Evolutionary conservation across 2,797 vertebrate genomes (phyloP).

Genomic region (Chrosomus eos): DNA sequence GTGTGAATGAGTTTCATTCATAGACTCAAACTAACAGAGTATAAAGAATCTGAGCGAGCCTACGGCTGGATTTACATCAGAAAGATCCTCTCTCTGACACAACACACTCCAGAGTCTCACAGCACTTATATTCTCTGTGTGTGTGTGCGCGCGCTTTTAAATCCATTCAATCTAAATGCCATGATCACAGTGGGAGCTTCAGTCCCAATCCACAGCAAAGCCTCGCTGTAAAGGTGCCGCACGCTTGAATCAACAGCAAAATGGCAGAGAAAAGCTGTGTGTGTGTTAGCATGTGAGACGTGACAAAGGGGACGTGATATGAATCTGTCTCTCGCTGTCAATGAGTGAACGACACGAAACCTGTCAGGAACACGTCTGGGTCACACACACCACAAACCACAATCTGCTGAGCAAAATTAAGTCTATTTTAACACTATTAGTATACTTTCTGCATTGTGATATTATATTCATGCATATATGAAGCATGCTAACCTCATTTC

Average conservation of each 20-base stretch:
- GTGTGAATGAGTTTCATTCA: conserved; percentile 17
- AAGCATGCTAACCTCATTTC: neutral
- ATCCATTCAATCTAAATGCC: conserved; percentile 52
- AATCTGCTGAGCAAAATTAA: neutral
- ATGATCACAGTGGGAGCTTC: conserved; percentile 45
- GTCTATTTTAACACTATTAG: too few species aligned
- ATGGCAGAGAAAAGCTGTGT: conserved; percentile 38
- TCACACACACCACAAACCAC: neutral
- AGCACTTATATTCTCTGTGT: conserved; percentile 25
- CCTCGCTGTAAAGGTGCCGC: neutral
- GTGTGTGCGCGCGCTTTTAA: conserved; percentile 22
- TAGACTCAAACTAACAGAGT: conserved; percentile 1
- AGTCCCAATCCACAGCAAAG: conserved; percentile 34
- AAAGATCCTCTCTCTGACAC: conserved; percentile 33
- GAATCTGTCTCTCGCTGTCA: neutral
- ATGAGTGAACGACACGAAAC: neutral
- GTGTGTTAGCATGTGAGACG: neutral
- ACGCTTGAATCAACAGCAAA: conserved; percentile 38
- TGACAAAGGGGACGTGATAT: neutral
- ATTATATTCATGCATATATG: neutral
- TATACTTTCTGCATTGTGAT: neutral
- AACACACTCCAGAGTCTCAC: conserved; percentile 19
- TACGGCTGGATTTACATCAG: conserved; percentile 18
- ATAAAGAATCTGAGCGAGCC: conserved; percentile 19
- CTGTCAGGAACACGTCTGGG: neutral